phyloP scores from a whole-genome alignment of 2,888 invertebrate species.

The Drosophila suboccidentalis region DNA sequence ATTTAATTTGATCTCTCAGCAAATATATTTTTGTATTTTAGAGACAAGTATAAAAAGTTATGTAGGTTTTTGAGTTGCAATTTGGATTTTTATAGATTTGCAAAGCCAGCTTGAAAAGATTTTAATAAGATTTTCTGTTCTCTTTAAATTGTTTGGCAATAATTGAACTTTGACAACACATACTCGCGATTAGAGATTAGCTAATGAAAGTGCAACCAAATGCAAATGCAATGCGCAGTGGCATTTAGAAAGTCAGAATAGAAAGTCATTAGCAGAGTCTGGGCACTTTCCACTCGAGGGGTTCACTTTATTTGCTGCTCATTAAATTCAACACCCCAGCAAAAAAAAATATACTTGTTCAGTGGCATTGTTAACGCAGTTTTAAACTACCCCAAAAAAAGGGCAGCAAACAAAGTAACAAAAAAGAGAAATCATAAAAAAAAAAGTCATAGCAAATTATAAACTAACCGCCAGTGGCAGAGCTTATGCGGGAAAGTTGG shows the following conservation, averaged over 20 bases:
- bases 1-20: no score
- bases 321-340: conserved; percentile 61
- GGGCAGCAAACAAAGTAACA: conserved; percentile 5
- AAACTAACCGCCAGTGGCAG: conserved; percentile 54
- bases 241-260: conserved; percentile 11
- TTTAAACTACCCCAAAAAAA: conserved; percentile 40
- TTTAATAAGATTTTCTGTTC: background rate
- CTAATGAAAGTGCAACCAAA: conserved; percentile 16
- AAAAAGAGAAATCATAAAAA: conserved; percentile 6
- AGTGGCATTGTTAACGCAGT: conserved; percentile 60
- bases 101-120: background rate
- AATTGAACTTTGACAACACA: conserved; percentile 30
- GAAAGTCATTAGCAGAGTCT: conserved; percentile 58
- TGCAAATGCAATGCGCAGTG: conserved; percentile 10
- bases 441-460: conserved; percentile 55
- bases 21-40: no score
- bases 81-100: background rate
- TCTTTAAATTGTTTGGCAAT: background rate
- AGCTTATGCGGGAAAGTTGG: conserved; percentile 22
- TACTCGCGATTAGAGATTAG: conserved; percentile 11
- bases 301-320: conserved; percentile 56
- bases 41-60: background rate
- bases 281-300: conserved; percentile 38
- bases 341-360: conserved; percentile 48
- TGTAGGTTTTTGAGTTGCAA: no score